phyloP scores from a whole-genome alignment of 2,797 vertebrate genomes.

The Coluber constrictor region DNA sequence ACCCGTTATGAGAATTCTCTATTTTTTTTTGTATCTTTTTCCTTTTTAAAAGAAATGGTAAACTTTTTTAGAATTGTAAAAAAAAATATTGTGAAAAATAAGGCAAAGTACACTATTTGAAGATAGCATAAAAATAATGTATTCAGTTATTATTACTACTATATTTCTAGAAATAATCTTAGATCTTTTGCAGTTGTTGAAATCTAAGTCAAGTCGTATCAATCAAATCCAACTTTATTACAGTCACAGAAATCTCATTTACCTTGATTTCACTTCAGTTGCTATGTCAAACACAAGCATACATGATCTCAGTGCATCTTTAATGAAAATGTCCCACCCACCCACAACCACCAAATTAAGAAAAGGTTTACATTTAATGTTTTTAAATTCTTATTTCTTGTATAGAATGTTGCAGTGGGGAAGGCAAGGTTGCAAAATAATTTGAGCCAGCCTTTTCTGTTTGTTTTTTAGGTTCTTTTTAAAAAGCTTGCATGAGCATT shows the following conservation, averaged over 20 bases:
- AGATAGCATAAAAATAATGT: background rate
- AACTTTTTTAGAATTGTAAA: background rate
- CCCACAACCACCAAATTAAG: background rate
- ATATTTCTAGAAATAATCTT: background rate
- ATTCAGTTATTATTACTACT: background rate
- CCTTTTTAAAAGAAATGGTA: background rate
- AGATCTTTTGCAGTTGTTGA: background rate
- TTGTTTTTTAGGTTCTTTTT: background rate
- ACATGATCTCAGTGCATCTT: background rate
- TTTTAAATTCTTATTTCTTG: background rate
- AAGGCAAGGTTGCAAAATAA: background rate
- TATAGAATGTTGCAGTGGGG: background rate
- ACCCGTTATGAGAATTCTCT: background rate
- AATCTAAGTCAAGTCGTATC: background rate
- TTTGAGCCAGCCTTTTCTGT: background rate
- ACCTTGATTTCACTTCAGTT: background rate
- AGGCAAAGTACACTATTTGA: background rate
- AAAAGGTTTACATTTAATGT: background rate
- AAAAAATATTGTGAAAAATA: background rate
- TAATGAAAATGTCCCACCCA: background rate
- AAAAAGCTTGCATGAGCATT: background rate
- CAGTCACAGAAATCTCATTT: background rate
- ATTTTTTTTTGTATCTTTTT: too few species aligned
- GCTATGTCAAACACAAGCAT: background rate
- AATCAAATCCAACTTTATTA: background rate